Conservation (phyloP, 2,113 vertebrate genomes). For the Scatophagus argus region DNA sequence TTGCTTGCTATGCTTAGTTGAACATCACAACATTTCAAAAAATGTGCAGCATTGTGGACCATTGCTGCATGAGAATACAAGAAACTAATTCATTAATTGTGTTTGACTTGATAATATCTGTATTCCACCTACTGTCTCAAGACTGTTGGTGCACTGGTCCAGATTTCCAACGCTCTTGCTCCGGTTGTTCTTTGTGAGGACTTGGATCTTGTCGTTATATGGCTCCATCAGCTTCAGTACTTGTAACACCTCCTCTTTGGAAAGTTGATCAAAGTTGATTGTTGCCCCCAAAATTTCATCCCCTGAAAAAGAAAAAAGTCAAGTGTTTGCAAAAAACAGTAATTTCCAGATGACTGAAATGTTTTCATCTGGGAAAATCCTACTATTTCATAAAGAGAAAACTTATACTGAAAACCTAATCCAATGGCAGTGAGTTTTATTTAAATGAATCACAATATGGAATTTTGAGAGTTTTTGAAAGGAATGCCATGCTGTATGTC, state of each 20-base stretch:
- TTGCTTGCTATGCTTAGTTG: too few relatives aligned
- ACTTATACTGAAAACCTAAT: neutral
- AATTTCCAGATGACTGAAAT: neutral
- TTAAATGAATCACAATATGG: too few relatives aligned
- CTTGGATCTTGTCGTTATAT: conserved; percentile 73
- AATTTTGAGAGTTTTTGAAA: too few relatives aligned
- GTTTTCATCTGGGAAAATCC: neutral
- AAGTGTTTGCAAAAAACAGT: neutral
- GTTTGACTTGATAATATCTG: neutral
- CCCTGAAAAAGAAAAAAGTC: conserved; percentile 61
- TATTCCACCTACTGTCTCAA: conserved; percentile 70
- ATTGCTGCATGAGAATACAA: neutral
- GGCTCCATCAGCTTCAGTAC: conserved; percentile 78
- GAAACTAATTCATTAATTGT: conserved; percentile 1
- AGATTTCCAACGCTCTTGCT: conserved; percentile 76
- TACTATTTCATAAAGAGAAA: neutral
- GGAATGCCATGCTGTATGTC: too few relatives aligned
- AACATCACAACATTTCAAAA: neutral
- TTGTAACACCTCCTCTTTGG: conserved; percentile 77
- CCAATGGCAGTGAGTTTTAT: too few relatives aligned
- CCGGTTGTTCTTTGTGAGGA: conserved; percentile 61
- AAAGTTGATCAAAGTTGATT: conserved; percentile 76
- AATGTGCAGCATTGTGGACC: neutral
- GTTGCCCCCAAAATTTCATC: conserved; percentile 79
- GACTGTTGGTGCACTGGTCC: conserved; percentile 58